These are phyloP conservation scores for Tetropium fuscum DNA, from an alignment of 2,888 invertebrate species.

Conservation along the genomic window DNA sequence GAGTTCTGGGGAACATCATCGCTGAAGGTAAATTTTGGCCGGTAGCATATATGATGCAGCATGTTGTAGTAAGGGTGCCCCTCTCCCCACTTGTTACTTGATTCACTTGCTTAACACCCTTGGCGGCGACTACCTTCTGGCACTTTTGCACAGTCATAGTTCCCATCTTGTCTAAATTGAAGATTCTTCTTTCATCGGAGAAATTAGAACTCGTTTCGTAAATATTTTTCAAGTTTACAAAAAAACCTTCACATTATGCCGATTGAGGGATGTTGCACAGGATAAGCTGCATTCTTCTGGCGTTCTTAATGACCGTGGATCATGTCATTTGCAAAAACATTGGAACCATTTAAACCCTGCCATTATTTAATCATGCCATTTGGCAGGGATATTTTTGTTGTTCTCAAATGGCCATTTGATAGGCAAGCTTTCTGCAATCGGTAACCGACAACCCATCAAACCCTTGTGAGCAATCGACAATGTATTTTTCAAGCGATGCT, in stretches of 20 bases:
- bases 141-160: background rate
- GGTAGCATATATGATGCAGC: slow-evolving; percentile 52
- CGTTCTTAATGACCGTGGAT: too few species aligned
- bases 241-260: background rate
- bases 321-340: too few species aligned
- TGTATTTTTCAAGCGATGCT: too few species aligned
- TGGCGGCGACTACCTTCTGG: background rate
- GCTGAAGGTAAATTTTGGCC: slow-evolving; percentile 51
- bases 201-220: slow-evolving; percentile 20
- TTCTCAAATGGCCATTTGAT: too few species aligned
- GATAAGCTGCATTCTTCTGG: background rate
- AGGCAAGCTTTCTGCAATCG: too few species aligned
- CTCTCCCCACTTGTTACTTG: slow-evolving; percentile 54
- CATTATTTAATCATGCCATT: too few species aligned
- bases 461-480: too few species aligned
- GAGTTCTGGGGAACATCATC: slow-evolving; percentile 59
- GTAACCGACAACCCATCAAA: too few species aligned
- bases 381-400: too few species aligned
- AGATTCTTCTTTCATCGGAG: slow-evolving; percentile 21
- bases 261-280: background rate
- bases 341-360: too few species aligned
- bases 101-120: slow-evolving; percentile 27
- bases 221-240: background rate
- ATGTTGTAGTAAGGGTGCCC: slow-evolving; percentile 52
- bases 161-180: background rate